Base-by-base conservation (phyloP, 2,888 invertebrate species). In the Galerucella pusilla region DNA sequence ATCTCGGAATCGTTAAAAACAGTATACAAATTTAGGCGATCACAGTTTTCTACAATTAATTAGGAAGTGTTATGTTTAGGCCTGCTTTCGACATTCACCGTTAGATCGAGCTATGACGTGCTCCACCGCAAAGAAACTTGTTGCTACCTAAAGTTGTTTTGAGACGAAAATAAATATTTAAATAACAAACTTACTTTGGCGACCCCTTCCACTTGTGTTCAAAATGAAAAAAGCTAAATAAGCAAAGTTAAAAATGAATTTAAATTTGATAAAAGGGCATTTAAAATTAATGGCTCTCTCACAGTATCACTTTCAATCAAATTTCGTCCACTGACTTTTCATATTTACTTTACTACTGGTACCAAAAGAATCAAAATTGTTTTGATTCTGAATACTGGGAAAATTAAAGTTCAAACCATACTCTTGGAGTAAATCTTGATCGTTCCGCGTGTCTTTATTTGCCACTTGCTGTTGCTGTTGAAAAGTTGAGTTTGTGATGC, bases 361-460 rank as follows among this genome's bases (percentile, higher is more conserved):
- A 71, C 78, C 75, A 61, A 84, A 84, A 11, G 81, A 86, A 85
- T 88, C 84, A 85, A 88, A 79, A 84, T 80, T 71, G 73, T 80
- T 74, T 65, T 75, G 76, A 71, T 81, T 77, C 49, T 75, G 73
- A 84, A 85, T 67, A 14, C 35, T 61, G 25, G 81, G 75, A 73
- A 83, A 83, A 69, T 90, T 89, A 85, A 94, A 93, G 87, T 94
- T 92, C 80, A 94, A 88, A 71, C 94, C 94, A 83, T 94, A 94
- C 82, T 94, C 94, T 82, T 92, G 91, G 78, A 94, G 89, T 72
- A 94, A 88, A 84, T 93, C 93, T 83, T 91, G 90, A 83, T 93
- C 93, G 75, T 89, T 88, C 63, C 87, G 81, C 75, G 72, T 80
- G 42, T 78, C 73, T 46, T 61, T 75, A 20, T 69, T 71, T 20